A percentile compares a stretch with the other conserved stretches of the same genome.
Evolutionary conservation across 1,140 invertebrate species (phyloP).

Genomic region (Lanistes nyassanus): DNA sequence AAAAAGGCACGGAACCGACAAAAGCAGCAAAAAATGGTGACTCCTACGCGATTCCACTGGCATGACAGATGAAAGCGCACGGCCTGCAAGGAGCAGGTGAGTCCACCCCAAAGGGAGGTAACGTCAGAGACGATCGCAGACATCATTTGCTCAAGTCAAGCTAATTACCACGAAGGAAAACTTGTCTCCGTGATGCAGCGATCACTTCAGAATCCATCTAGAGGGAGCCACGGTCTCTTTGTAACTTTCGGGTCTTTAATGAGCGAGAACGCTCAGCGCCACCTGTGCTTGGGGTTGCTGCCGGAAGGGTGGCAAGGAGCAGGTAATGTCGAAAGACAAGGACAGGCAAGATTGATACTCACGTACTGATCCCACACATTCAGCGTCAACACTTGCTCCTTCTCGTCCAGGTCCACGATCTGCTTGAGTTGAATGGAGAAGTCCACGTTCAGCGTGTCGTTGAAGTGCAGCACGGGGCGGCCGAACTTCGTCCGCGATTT

Average conservation of each 20-base stretch:
- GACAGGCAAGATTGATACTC: slow-evolving; percentile 27
- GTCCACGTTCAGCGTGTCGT: slow-evolving; percentile 49
- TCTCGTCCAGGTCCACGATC: slow-evolving; percentile 61
- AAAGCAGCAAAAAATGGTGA: too few relatives aligned
- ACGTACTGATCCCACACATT: slow-evolving; percentile 58
- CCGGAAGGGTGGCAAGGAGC: neutral
- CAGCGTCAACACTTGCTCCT: slow-evolving; percentile 57
- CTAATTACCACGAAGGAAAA: too few relatives aligned
- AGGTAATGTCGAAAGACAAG: neutral
- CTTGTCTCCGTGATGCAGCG: neutral
- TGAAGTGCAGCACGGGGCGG: slow-evolving; percentile 58
- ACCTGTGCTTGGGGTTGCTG: slow-evolving; percentile 2
- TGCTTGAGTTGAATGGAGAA: slow-evolving; percentile 59
- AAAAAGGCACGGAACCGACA: too few relatives aligned
- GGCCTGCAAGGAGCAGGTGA: too few relatives aligned
- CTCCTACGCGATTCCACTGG: too few relatives aligned
- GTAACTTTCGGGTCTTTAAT: slow-evolving; percentile 1
- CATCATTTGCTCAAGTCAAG: too few relatives aligned
- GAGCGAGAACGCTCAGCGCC: neutral
- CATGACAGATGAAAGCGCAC: too few relatives aligned
- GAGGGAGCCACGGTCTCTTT: too few relatives aligned
- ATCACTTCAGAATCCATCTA: neutral
- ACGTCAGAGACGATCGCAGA: too few relatives aligned
- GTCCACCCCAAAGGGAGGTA: too few relatives aligned
- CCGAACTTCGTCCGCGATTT: slow-evolving; percentile 50